These are phyloP conservation scores for Steatornis caripensis DNA, from an alignment of 2,113 vertebrate species.

Conservation along the genomic window DNA sequence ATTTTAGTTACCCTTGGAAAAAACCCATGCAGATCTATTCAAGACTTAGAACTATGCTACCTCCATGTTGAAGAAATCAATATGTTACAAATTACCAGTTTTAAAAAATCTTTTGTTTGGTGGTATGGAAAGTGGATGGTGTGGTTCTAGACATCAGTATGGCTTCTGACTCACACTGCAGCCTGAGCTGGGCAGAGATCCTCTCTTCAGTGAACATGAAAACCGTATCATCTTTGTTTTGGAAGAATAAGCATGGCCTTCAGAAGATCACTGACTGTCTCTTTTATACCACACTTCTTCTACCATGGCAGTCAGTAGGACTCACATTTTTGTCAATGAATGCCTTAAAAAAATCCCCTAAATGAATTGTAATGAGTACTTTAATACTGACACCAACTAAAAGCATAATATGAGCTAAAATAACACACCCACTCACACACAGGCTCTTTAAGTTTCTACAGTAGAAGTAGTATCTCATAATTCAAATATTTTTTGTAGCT, in stretches of 20 bases:
- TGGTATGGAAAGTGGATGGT: neutral
- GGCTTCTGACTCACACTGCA: neutral
- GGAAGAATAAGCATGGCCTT: neutral
- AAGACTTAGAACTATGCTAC: neutral
- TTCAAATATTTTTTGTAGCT: neutral
- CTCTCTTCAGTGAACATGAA: neutral
- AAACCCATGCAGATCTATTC: rapidly evolving
- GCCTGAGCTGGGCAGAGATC: neutral
- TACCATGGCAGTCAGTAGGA: neutral
- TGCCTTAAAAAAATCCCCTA: neutral
- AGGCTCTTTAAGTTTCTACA: neutral
- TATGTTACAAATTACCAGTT: rapidly evolving
- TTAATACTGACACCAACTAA: neutral
- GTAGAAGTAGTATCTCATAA: neutral
- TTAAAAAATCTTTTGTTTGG: neutral
- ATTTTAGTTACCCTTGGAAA: neutral
- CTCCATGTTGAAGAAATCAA: neutral
- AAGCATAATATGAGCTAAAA: neutral
- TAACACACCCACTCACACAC: neutral
- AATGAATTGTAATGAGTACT: neutral
- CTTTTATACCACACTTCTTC: neutral
- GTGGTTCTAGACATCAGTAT: neutral
- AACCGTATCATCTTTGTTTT: neutral
- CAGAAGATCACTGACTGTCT: neutral
- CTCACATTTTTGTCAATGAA: neutral